Base-by-base conservation (phyloP, 2,888 invertebrate genomes). In the Pecten maximus region DNA sequence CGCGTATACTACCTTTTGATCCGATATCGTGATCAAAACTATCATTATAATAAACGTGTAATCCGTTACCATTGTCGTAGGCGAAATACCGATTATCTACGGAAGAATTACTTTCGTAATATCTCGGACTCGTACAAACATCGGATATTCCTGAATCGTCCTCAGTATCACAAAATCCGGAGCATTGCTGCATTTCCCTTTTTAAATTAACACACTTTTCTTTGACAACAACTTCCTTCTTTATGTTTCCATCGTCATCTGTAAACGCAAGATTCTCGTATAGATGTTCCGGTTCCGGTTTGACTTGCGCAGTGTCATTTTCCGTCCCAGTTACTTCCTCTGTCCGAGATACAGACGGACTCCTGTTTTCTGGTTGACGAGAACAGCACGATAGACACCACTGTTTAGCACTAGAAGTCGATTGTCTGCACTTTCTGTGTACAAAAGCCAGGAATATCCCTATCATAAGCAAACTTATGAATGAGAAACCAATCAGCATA, bases 51-150 rank as follows among this genome's bases (percentile, higher is more conserved):
- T 74, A 74, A 12, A 74, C 74, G 10, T 74, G 74, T 10, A 74
- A 8, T 10, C 74, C 35, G 35, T 10, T 28, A 74, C 23, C 10
- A 23, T 74, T 74, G 23, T 74, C 74, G 23, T 74, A 74, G 28
- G 74, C 74, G 35, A 74, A 74, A 74, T 35, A 74, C 35, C 74
- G 3, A 10, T 28, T 74, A 74, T 74, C 74, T 74, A 74, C 35
- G 35, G 74, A 74, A 35, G 74, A 74, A 74, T 35, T 28, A 35
- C 74, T 74, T 74, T 74, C 74, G 74, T 0, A 74, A 74, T 35
- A 74, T 35, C 74, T 28, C 28, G 74, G 74, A 74, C 74, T 74
- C 35, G 74, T 74, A 74, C 74, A 74, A 74, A 74, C 74, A 74
- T 74, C 74, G 2, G 74, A 74, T 35, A 74, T 74, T 15, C 74